Conservation (phyloP, 2,113 vertebrate genomes). For the Stigmatopora nigra region DNA sequence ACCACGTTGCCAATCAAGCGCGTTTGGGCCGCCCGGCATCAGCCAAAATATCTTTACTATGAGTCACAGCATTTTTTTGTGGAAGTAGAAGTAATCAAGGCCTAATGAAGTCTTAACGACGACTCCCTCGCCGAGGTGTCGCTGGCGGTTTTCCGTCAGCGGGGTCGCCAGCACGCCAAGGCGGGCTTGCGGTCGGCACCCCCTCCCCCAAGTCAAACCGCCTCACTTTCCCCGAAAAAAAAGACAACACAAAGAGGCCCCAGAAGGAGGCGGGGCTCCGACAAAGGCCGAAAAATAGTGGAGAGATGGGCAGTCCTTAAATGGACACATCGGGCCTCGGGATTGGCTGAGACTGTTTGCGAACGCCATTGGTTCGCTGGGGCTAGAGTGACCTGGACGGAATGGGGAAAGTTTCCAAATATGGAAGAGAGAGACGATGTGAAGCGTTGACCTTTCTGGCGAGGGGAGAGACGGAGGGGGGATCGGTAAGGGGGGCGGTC, state of each 20-base stretch:
- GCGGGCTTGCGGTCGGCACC: slow-evolving; percentile 13
- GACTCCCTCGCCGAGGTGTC: slow-evolving; percentile 65
- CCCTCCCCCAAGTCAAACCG: not conserved
- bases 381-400: slow-evolving; percentile 76
- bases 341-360: slow-evolving; percentile 70
- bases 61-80: slow-evolving; percentile 65
- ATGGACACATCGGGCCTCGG: slow-evolving; percentile 74
- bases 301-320: slow-evolving; percentile 80
- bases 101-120: slow-evolving; percentile 69
- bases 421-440: slow-evolving; percentile 76
- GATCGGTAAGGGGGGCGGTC: slow-evolving; percentile 8
- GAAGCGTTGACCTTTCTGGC: slow-evolving; percentile 74
- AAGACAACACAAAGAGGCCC: slow-evolving; percentile 1
- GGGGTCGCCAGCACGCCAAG: too few species aligned
- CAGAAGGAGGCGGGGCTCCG: slow-evolving; percentile 9
- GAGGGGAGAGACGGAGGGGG: slow-evolving; percentile 47
- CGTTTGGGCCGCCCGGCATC: slow-evolving; percentile 27
- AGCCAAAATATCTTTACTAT: slow-evolving; percentile 55
- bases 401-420: slow-evolving; percentile 85
- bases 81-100: slow-evolving; percentile 67
- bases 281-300: slow-evolving; percentile 40
- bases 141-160: slow-evolving; percentile 49
- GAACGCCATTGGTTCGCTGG: slow-evolving; percentile 70
- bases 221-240: slow-evolving; percentile 1
- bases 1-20: slow-evolving; percentile 18